phyloP scores from a whole-genome alignment of 2,888 invertebrate genomes.

The Melanchra persicariae region DNA sequence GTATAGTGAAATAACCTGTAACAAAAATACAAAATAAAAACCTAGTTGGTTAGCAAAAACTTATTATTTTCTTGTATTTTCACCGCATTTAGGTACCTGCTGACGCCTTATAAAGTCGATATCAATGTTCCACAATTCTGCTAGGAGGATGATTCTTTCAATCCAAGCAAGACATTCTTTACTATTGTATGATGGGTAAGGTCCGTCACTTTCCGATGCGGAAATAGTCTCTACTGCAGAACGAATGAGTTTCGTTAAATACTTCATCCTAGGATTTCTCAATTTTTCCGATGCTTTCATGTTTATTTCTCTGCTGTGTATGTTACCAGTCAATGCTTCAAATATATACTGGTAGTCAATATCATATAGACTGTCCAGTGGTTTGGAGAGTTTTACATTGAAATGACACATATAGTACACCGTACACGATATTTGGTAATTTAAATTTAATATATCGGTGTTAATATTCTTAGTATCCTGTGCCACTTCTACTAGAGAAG shows the following conservation, averaged over 20 bases:
- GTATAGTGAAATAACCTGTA: constrained; percentile 91
- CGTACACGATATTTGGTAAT: constrained; percentile 94
- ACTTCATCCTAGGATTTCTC: constrained; percentile 92
- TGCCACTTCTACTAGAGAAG: constrained; percentile 94
- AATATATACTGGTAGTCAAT: constrained; percentile 92
- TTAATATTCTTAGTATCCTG: constrained; percentile 94
- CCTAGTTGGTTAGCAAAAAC: not conserved
- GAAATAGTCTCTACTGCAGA: constrained; percentile 94
- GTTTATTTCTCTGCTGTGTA: constrained; percentile 89
- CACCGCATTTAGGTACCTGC: constrained; percentile 91
- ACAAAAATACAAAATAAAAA: constrained; percentile 28
- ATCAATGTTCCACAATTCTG: constrained; percentile 94
- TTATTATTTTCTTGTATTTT: not conserved
- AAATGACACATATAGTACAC: constrained; percentile 95
- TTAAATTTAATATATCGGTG: constrained; percentile 94
- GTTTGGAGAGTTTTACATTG: constrained; percentile 93
- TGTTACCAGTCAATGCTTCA: constrained; percentile 82
- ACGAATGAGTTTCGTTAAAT: constrained; percentile 93
- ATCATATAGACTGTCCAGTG: constrained; percentile 94
- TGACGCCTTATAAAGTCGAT: constrained; percentile 94
- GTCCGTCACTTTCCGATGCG: constrained; percentile 89
- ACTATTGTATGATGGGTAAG: constrained; percentile 82
- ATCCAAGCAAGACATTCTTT: constrained; percentile 92
- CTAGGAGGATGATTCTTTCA: constrained; percentile 93
- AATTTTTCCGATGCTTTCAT: constrained; percentile 93